Base-by-base conservation (phyloP, 2,797 vertebrate genomes). In the Eutrigla gurnardus region DNA sequence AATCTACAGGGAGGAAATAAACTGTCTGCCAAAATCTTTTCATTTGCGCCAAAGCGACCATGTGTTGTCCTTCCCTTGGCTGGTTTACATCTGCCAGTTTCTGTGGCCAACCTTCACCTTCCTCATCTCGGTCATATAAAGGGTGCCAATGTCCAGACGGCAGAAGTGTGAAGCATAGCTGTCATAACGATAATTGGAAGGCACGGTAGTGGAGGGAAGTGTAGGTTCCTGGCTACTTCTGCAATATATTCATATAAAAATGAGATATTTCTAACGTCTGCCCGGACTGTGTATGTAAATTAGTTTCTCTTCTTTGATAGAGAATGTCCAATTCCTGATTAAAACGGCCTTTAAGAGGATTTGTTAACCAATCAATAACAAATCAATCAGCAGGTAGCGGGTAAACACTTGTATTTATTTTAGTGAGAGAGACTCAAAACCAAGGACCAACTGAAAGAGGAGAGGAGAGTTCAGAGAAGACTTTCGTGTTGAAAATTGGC, bases 61-160 rank as follows among this genome's bases (percentile, higher is more conserved):
- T 89, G 82, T 90, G 91, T 85, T 82, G 72, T 77, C 79, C 69
- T 83, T 85, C 75, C 73, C 77, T 73, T 49, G 65, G 67, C 64
- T 76, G 73, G 70, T 64, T 73, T 70, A 70, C 71, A 83, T 80
- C 73, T 83, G 77, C 66, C 81, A 83, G 40, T 55, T 73, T 80
- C 62, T 73, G 63, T 40, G 45, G 72, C 82, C 86, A 82, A 78
- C 74, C 81, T 72, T 89, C 82, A 82, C 82, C 73, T 70, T 87
- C 76, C 67, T 78, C 42, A 40, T 86, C 57, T 67, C 68, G 5
- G 42, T 84, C 70, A 70, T 47, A 12, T 3, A 45, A 32, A 50
- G 18, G 35, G 13, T 73, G 77, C 75, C 78, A 67, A 42, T 45
- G 58, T 68, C 72, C 82, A 88, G 78, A 80, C 70, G 37, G 70